Percentiles rank a stretch among this genome's conserved stretches.
phyloP scores from a whole-genome alignment of 2,113 vertebrate genomes.

The Tyrannus savana region DNA sequence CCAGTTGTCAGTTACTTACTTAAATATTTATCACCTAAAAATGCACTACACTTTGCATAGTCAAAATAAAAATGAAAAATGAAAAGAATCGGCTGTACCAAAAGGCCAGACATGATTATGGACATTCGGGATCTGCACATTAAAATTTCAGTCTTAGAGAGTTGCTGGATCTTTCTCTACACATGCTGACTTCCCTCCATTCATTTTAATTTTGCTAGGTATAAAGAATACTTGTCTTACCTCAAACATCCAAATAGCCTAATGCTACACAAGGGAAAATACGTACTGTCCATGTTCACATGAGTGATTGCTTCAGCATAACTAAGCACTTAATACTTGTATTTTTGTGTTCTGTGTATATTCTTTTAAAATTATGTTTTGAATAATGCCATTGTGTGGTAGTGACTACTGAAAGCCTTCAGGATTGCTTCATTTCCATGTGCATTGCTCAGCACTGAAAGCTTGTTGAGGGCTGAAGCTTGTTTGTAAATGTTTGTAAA shows the following conservation, averaged over 20 bases:
- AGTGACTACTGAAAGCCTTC: neutral
- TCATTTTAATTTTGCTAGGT: neutral
- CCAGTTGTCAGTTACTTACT: neutral
- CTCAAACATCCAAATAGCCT: accelerated
- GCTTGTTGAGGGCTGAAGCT: neutral
- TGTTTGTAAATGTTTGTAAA: neutral
- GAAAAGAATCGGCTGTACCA: neutral
- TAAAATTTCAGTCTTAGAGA: neutral
- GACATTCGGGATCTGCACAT: neutral
- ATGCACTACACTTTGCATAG: neutral
- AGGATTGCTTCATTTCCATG: neutral
- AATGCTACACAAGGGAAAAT: neutral
- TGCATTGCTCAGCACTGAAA: neutral
- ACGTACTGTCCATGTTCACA: neutral
- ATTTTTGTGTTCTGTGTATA: neutral
- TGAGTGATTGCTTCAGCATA: neutral
- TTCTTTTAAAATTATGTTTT: neutral
- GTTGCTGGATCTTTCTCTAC: neutral
- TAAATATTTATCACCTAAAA: neutral
- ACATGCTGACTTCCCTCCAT: neutral
- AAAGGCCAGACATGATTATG: neutral
- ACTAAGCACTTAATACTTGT: neutral
- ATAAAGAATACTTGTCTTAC: neutral
- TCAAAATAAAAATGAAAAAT: neutral
- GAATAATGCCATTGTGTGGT: neutral